Evolutionary conservation across 2,113 vertebrate species (phyloP).

Genomic region (Colistium nudipinnis): DNA sequence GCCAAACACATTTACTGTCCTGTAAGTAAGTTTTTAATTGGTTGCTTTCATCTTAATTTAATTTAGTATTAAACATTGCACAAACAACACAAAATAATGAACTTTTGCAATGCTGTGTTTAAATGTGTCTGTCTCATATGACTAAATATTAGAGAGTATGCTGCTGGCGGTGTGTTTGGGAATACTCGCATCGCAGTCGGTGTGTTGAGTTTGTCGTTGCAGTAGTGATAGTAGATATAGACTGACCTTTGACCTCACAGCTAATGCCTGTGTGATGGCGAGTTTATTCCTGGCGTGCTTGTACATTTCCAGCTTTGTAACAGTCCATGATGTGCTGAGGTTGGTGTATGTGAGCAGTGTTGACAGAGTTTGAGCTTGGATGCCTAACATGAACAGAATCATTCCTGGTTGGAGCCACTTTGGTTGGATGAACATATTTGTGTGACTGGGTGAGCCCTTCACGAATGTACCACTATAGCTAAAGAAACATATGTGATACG

Average conservation of each 20-base stretch:
- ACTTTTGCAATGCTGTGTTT: too few species aligned
- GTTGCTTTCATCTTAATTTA: too few species aligned
- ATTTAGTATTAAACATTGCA: too few species aligned
- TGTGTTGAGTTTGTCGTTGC: slow-evolving; percentile 5
- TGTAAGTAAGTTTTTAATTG: too few species aligned
- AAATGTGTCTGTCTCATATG: too few species aligned
- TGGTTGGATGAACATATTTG: neutral
- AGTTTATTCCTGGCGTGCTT: neutral
- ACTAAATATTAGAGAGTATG: too few species aligned
- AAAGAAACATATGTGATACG: neutral
- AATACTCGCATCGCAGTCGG: neutral
- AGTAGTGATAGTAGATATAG: neutral
- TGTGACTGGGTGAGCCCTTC: neutral
- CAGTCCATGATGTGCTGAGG: neutral
- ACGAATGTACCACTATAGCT: neutral
- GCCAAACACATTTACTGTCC: too few species aligned
- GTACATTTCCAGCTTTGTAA: neutral
- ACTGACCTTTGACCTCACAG: neutral
- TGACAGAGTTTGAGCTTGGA: neutral
- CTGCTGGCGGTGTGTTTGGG: neutral
- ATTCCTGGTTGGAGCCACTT: neutral
- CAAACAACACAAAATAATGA: too few species aligned
- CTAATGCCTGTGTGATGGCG: slow-evolving; percentile 5
- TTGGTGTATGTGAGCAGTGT: too few species aligned
- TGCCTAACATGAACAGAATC: neutral